Evolutionary conservation across 2,113 vertebrate genomes (phyloP).

Genomic region (Lepisosteus oculatus): DNA sequence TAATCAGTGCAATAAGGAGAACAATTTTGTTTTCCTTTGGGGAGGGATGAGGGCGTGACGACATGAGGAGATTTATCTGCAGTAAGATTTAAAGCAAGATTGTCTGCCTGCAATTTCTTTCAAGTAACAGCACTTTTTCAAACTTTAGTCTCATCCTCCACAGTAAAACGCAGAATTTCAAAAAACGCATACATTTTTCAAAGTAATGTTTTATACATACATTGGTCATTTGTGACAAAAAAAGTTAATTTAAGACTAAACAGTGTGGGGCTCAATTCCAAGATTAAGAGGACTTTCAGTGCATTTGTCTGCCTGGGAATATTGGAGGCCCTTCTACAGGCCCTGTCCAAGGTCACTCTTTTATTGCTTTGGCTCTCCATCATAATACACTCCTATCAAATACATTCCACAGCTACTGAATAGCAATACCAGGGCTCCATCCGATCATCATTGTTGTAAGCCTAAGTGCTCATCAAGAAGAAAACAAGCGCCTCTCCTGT

Average conservation of each 20-base stretch:
- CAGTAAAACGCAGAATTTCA: conserved; percentile 14
- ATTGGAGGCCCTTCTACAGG: conserved; percentile 51
- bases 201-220: conserved; percentile 36
- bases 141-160: neutral
- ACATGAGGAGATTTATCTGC: conserved; percentile 3
- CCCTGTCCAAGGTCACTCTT: conserved; percentile 48
- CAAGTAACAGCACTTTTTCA: conserved; percentile 29
- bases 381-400: conserved; percentile 53
- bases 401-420: conserved; percentile 51
- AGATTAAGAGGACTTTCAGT: conserved; percentile 48
- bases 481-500: neutral
- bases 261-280: conserved; percentile 48
- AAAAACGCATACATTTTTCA: conserved; percentile 21
- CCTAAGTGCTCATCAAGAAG: conserved; percentile 19
- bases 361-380: conserved; percentile 82
- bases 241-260: conserved; percentile 64
- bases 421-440: neutral
- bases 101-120: conserved; percentile 48
- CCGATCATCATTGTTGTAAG: conserved; percentile 24
- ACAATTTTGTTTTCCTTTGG: no score
- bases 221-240: conserved; percentile 11
- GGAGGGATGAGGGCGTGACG: no score
- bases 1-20: no score
- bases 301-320: conserved; percentile 56
- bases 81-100: conserved; percentile 34